Conservation (phyloP, 2,888 invertebrate genomes). For the Pinctada fucata region DNA sequence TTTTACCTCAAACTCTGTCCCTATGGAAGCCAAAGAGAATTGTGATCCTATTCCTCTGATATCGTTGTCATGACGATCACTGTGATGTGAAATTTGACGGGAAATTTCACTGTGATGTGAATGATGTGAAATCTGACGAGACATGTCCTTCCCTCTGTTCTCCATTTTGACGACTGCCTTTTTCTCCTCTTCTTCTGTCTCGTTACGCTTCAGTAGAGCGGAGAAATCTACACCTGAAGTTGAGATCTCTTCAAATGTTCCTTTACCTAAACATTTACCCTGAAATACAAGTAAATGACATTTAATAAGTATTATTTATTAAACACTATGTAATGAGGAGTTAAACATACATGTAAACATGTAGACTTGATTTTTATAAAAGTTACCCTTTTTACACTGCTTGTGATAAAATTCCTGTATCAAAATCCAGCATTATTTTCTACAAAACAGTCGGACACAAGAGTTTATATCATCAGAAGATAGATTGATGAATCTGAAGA, state of each 20-base stretch:
- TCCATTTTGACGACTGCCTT: slow-evolving; percentile 2
- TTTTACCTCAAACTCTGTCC: slow-evolving; percentile 65
- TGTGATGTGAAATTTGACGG: background rate
- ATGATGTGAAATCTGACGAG: background rate
- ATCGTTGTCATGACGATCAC: background rate
- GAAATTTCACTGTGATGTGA: background rate
- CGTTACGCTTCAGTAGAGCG: slow-evolving; percentile 65
- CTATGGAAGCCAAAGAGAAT: slow-evolving; percentile 61
- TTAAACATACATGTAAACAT: too few species aligned
- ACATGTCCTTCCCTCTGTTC: background rate
- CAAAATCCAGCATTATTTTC: too few species aligned
- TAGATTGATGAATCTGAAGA: too few species aligned
- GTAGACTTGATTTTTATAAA: too few species aligned
- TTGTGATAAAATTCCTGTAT: too few species aligned
- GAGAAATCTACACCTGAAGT: slow-evolving; percentile 72
- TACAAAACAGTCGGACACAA: too few species aligned
- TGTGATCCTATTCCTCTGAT: slow-evolving; percentile 47
- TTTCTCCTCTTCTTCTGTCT: slow-evolving; percentile 59
- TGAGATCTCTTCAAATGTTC: slow-evolving; percentile 72
- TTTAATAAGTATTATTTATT: too few species aligned
- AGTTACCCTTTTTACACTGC: too few species aligned
- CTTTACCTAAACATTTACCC: slow-evolving; percentile 71
- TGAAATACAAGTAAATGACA: slow-evolving; percentile 36
- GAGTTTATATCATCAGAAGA: too few species aligned
- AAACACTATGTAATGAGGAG: too few species aligned